A percentile compares a stretch with the other conserved stretches of the same genome.
Conservation (phyloP, 2,888 invertebrate species). For the Dendrolimus pini region DNA sequence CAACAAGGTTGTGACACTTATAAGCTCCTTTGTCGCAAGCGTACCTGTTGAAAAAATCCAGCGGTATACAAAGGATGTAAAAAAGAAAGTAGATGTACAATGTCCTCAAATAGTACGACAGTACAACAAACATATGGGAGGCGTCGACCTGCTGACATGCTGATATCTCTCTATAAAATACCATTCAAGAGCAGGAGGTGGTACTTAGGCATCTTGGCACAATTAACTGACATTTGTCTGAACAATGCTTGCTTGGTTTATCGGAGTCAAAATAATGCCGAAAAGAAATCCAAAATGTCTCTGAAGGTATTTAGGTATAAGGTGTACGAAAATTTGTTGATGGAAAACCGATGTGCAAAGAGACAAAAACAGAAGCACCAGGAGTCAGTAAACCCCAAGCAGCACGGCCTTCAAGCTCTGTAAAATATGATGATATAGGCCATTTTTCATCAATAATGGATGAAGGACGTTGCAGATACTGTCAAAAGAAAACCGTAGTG, state of each 20-base stretch:
- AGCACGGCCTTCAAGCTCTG: conserved; percentile 3
- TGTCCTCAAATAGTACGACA: conserved; percentile 29
- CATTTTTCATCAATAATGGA: conserved; percentile 8
- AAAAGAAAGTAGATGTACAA: conserved; percentile 21
- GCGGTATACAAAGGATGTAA: conserved; percentile 23
- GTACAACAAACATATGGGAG: conserved; percentile 36
- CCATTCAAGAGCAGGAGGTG: conserved; percentile 24
- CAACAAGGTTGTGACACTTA: conserved; percentile 20
- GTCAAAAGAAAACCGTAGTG: conserved; percentile 14
- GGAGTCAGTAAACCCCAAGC: not conserved
- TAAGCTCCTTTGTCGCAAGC: conserved; percentile 23
- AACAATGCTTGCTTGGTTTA: conserved; percentile 19
- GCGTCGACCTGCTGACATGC: conserved; percentile 28
- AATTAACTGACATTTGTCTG: conserved; percentile 19
- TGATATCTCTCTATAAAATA: conserved; percentile 21
- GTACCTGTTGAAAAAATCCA: conserved; percentile 23
- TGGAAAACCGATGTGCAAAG: not conserved
- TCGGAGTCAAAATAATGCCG: not conserved
- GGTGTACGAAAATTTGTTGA: conserved; percentile 3
- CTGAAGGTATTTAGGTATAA: conserved; percentile 3
- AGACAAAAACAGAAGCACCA: not conserved
- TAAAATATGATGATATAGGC: conserved; percentile 12
- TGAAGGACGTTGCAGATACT: conserved; percentile 12
- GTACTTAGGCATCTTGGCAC: conserved; percentile 29
- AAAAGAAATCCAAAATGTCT: conserved; percentile 1